Evolutionary conservation across 2,113 vertebrate genomes (phyloP).

Genomic region (Sprattus sprattus): DNA sequence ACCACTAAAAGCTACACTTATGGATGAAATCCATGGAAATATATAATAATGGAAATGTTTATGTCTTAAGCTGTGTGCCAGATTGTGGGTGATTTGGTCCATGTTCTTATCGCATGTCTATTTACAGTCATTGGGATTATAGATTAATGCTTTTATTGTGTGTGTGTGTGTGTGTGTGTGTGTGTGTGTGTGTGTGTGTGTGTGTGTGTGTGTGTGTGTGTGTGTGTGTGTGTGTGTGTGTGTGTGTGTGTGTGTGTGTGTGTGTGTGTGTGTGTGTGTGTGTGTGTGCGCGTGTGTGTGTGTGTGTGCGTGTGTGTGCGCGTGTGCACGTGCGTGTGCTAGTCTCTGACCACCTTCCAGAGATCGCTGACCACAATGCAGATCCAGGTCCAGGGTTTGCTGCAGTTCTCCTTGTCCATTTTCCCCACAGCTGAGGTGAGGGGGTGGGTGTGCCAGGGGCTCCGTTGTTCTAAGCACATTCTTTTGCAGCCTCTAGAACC

Average conservation of each 20-base stretch:
- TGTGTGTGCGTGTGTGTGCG: constrained; percentile 14
- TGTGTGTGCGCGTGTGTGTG: constrained; percentile 31
- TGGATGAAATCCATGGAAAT: constrained; percentile 21
- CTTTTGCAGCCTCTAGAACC: neutral
- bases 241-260: neutral
- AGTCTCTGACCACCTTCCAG: constrained; percentile 87
- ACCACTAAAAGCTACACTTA: constrained; percentile 48
- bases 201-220: constrained; percentile 43
- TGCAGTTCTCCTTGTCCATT: constrained; percentile 77
- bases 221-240: constrained; percentile 36
- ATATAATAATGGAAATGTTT: neutral
- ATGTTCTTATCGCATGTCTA: neutral
- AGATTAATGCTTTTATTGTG: constrained; percentile 22
- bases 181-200: neutral
- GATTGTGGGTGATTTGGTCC: neutral
- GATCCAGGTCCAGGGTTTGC: constrained; percentile 82
- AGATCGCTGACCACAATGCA: constrained; percentile 91
- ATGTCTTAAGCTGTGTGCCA: constrained; percentile 36
- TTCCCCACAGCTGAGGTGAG: constrained; percentile 87
- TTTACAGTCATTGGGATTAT: neutral
- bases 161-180: constrained; percentile 28
- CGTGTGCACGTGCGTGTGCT: constrained; percentile 44
- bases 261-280: no score
- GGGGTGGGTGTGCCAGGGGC: neutral
- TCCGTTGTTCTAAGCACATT: neutral